These are phyloP conservation scores for Oscheius myriophilus DNA, from an alignment of 2,888 invertebrate species.

Conservation along the genomic window DNA sequence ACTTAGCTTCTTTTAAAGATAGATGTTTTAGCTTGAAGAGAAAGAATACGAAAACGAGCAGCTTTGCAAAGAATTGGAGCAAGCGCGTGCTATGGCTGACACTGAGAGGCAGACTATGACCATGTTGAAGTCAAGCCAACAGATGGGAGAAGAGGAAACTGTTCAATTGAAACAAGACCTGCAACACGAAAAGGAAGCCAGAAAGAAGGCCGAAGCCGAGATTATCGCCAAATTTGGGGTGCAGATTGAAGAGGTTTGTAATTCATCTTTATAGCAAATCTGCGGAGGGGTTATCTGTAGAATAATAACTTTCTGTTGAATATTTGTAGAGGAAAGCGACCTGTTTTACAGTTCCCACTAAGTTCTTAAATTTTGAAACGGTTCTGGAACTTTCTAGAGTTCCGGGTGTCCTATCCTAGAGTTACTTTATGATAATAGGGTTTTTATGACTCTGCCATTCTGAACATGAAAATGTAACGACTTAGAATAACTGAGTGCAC, in stretches of 20 bases:
- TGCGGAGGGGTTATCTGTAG: too few species aligned
- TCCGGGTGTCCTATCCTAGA: too few species aligned
- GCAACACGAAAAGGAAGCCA: constrained; percentile 5
- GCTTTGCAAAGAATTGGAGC: constrained; percentile 22
- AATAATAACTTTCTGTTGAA: too few species aligned
- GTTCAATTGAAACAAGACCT: constrained; percentile 3
- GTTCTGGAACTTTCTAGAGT: too few species aligned
- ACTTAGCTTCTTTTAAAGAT: background rate
- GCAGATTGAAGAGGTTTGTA: constrained; percentile 3
- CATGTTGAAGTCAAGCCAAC: constrained; percentile 16
- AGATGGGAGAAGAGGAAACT: constrained; percentile 14
- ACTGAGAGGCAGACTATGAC: constrained; percentile 15
- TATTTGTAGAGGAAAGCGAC: too few species aligned
- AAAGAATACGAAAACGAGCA: constrained; percentile 27
- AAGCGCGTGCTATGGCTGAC: constrained; percentile 21
- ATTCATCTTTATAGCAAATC: too few species aligned
- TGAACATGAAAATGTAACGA: too few species aligned
- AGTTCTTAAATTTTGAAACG: too few species aligned
- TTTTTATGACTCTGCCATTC: too few species aligned
- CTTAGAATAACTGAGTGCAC: too few species aligned
- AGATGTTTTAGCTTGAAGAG: constrained; percentile 17
- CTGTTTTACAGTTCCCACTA: too few species aligned
- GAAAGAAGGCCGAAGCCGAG: constrained; percentile 22
- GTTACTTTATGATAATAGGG: too few species aligned
- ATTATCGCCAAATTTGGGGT: constrained; percentile 12